A percentile compares a stretch with the other conserved stretches of the same genome.
These are phyloP conservation scores for Drosophila lowei DNA, from an alignment of 1,140 invertebrate genomes.

Conservation along the genomic window DNA sequence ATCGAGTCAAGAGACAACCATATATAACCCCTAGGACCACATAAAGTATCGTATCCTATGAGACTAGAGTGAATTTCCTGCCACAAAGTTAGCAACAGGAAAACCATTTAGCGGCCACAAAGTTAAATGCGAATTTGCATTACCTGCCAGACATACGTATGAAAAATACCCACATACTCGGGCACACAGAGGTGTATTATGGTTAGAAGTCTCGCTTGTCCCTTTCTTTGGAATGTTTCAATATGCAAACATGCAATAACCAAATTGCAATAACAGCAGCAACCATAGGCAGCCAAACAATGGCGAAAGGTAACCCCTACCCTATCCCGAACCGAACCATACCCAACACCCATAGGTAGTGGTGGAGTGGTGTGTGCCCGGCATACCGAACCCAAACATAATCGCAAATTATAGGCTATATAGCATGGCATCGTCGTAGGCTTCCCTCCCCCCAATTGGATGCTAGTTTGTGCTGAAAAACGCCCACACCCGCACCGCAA, in stretches of 20 bases:
- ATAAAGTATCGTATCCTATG: neutral
- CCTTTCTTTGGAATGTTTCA: slow-evolving; percentile 68
- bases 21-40: slow-evolving; percentile 4
- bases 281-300: slow-evolving; percentile 39
- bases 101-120: slow-evolving; percentile 44
- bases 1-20: neutral
- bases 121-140: slow-evolving; percentile 38
- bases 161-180: no score
- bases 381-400: slow-evolving; percentile 62
- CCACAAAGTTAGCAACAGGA: slow-evolving; percentile 14
- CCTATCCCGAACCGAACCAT: neutral
- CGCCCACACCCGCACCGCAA: slow-evolving; percentile 37
- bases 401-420: slow-evolving; percentile 80
- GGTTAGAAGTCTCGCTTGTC: slow-evolving; percentile 43
- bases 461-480: slow-evolving; percentile 57
- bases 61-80: slow-evolving; percentile 15
- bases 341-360: slow-evolving; percentile 1
- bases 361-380: no score
- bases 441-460: slow-evolving; percentile 37
- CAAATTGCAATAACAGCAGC: slow-evolving; percentile 76
- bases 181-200: neutral
- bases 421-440: slow-evolving; percentile 55
- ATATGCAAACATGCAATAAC: slow-evolving; percentile 79
- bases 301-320: slow-evolving; percentile 3
- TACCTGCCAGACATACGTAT: slow-evolving; percentile 43